Evolutionary conservation across 2,113 vertebrate species (phyloP).

Genomic region (Hippopotamus amphibius): DNA sequence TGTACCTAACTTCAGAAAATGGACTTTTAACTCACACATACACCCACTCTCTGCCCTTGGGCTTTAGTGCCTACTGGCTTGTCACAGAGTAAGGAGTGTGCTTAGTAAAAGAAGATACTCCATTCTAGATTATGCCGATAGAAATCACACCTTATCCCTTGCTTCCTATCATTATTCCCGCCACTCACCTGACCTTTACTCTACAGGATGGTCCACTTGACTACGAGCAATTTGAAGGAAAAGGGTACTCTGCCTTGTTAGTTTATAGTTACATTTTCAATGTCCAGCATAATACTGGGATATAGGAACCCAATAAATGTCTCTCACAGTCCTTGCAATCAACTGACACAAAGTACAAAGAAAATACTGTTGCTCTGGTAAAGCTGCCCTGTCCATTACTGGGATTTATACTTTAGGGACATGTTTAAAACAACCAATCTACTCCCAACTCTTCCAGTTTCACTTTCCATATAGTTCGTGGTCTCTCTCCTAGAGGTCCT

Average conservation of each 20-base stretch:
- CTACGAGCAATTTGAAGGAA: not conserved
- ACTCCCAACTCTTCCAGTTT: conserved; percentile 6
- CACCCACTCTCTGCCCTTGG: not conserved
- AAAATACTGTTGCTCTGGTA: not conserved
- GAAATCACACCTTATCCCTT: not conserved
- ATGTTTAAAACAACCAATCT: not conserved
- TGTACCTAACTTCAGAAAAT: not conserved
- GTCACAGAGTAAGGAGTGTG: not conserved
- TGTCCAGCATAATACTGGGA: not conserved
- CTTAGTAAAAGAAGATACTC: not conserved
- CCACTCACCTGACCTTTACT: not conserved
- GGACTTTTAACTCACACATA: not conserved
- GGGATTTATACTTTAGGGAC: not conserved
- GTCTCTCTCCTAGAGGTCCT: not conserved
- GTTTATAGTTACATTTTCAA: not conserved
- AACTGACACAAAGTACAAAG: not conserved
- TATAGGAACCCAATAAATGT: not conserved
- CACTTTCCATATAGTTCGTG: not conserved
- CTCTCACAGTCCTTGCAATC: not conserved
- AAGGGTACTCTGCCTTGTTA: not conserved
- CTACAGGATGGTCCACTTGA: not conserved
- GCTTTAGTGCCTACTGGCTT: not conserved
- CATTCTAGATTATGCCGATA: not conserved
- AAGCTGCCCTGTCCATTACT: not conserved
- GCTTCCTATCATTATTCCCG: not conserved